Percentiles rank a stretch among this genome's conserved stretches.
Evolutionary conservation across 2,113 vertebrate genomes (phyloP).

Genomic region (Tympanuchus pallidicinctus): DNA sequence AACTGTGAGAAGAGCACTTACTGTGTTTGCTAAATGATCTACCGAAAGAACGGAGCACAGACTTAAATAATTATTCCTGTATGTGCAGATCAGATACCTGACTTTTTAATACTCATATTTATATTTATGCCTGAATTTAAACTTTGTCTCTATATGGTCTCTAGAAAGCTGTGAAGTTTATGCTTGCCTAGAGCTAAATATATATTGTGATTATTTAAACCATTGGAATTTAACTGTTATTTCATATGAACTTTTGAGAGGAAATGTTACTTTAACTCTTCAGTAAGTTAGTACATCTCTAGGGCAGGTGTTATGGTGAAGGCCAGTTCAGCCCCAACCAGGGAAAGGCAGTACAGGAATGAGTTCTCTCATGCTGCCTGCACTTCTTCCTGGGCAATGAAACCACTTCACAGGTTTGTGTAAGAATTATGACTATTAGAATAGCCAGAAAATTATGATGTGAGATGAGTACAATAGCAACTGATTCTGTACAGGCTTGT

Average conservation of each 20-base stretch:
- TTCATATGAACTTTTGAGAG: neutral
- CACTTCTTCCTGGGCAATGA: neutral
- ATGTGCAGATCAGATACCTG: neutral
- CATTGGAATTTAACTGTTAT: neutral
- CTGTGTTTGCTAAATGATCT: neutral
- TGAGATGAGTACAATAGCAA: neutral
- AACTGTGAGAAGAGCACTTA: too few relatives aligned
- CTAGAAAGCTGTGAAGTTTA: neutral
- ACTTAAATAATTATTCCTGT: neutral
- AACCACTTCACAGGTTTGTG: neutral
- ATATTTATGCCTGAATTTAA: neutral
- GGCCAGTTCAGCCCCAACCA: neutral
- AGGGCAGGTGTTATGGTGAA: neutral
- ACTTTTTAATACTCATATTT: neutral
- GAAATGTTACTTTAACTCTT: neutral
- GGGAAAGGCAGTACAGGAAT: neutral
- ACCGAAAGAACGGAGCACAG: neutral
- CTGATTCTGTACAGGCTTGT: neutral
- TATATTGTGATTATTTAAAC: neutral
- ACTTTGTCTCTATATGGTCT: too few relatives aligned
- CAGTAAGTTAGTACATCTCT: neutral
- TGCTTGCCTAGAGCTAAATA: neutral
- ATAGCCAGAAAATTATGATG: fast-evolving
- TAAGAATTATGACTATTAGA: neutral
- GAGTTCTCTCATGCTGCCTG: neutral